phyloP scores from a whole-genome alignment of 2,797 vertebrate genomes.

The Aselliscus stoliczkanus region DNA sequence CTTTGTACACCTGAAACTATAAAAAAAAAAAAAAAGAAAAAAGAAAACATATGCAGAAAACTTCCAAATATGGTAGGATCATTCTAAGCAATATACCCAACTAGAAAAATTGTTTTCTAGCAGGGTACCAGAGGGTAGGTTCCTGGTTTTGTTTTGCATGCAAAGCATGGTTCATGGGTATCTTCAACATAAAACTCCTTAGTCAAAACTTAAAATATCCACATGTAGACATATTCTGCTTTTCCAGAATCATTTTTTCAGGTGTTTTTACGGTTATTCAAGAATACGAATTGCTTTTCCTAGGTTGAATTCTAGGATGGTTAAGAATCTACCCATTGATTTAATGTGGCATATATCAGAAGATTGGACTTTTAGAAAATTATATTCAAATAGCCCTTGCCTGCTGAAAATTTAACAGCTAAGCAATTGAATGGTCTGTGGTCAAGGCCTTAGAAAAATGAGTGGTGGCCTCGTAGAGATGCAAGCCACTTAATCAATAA shows the following conservation, averaged over 20 bases:
- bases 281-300: not conserved
- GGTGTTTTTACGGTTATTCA: not conserved
- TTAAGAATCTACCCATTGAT: not conserved
- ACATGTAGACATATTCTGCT: not conserved
- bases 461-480: not conserved
- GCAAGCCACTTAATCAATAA: slow-evolving; percentile 23
- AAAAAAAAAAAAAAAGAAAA: no score
- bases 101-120: not conserved
- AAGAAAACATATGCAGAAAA: not conserved
- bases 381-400: slow-evolving; percentile 2
- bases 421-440: not conserved
- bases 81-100: not conserved
- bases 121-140: not conserved
- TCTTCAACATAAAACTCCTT: not conserved
- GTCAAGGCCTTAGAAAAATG: slow-evolving; percentile 34
- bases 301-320: not conserved
- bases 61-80: not conserved
- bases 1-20: no score
- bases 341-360: not conserved
- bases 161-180: not conserved
- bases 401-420: slow-evolving; percentile 31
- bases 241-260: not conserved
- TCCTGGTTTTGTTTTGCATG: not conserved
- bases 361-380: not conserved
- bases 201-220: not conserved